These are phyloP conservation scores for Hormaphis cornu DNA, from an alignment of 1,140 invertebrate genomes.

Conservation along the genomic window DNA sequence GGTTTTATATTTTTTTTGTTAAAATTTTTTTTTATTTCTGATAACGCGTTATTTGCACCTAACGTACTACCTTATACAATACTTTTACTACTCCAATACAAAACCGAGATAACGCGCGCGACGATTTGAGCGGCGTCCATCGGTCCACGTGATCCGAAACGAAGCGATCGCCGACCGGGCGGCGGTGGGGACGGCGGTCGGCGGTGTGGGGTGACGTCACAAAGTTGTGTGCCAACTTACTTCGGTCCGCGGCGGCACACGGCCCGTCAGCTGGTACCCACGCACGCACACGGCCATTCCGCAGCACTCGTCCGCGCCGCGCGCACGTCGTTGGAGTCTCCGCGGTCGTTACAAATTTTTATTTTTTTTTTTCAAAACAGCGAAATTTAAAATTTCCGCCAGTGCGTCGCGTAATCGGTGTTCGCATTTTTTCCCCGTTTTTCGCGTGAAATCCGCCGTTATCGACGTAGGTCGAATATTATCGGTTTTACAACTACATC, in stretches of 20 bases:
- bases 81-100: no score
- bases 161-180: no score
- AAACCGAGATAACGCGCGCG: no score
- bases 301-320: not conserved
- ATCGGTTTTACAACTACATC: no score
- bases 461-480: no score
- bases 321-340: not conserved
- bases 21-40: no score
- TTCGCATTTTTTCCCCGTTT: no score
- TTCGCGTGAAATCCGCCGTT: no score
- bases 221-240: slow-evolving; percentile 21
- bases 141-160: not conserved
- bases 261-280: slow-evolving; percentile 17
- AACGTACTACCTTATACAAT: no score
- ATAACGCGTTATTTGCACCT: no score
- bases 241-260: not conserved
- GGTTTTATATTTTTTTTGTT: no score
- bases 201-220: not conserved
- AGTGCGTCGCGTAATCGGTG: not conserved
- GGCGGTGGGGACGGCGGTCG: not conserved
- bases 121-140: not conserved
- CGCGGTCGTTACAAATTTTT: not conserved
- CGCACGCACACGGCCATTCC: slow-evolving; percentile 15
- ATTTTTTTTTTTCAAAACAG: not conserved
- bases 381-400: not conserved